Evolutionary conservation across 2,888 invertebrate species (phyloP).

Genomic region (Periphyllus acericola): DNA sequence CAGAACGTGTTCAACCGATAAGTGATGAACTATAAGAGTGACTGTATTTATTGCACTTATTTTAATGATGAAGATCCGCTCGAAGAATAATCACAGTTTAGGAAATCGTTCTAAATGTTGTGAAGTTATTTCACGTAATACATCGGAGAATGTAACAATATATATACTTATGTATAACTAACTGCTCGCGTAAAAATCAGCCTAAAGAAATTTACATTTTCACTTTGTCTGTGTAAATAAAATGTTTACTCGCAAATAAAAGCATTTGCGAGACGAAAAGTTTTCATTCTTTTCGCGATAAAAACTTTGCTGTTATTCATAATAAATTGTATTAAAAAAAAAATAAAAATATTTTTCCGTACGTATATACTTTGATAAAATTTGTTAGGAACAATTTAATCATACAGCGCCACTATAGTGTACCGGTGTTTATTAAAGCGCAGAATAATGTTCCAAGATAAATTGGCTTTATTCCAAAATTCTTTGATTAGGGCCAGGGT

Average conservation of each 20-base stretch:
- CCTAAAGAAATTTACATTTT: neutral
- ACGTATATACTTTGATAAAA: neutral
- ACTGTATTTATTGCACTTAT: no score
- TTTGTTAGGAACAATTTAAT: constrained; percentile 7
- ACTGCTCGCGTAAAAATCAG: neutral
- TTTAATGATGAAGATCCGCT: no score
- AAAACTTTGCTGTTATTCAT: neutral
- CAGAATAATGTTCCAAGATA: constrained; percentile 28
- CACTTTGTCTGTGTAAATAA: neutral
- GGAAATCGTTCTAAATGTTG: no score
- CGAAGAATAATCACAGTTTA: neutral
- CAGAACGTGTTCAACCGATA: neutral
- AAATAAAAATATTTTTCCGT: neutral
- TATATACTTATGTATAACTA: no score
- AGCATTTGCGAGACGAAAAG: neutral
- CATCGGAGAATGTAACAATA: neutral
- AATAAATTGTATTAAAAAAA: neutral
- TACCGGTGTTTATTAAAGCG: constrained; percentile 33
- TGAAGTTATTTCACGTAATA: neutral
- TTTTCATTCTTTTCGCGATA: neutral
- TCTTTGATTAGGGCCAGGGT: constrained; percentile 9
- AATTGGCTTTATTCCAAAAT: constrained; percentile 15
- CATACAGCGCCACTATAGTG: neutral
- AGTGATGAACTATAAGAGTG: no score
- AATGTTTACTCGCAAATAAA: neutral